Percentiles rank a stretch among this genome's conserved stretches.
Conservation (phyloP, 2,888 invertebrate genomes). For the Poecilus cupreus region DNA sequence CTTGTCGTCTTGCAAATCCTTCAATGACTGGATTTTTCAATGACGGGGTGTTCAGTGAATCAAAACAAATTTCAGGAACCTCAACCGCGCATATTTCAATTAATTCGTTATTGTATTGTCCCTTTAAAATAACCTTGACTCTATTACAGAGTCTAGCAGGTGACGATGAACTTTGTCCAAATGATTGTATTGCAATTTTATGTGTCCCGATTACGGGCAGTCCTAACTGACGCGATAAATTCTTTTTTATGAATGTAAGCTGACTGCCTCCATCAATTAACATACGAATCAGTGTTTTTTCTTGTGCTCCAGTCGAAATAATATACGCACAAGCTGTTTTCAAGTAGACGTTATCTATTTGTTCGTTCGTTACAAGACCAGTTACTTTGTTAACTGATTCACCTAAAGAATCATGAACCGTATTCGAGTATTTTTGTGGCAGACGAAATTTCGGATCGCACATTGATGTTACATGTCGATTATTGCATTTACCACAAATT, state of each 20-base stretch:
- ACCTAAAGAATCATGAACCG: neutral
- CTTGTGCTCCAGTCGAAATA: no score
- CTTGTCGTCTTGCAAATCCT: neutral
- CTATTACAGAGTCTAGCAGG: neutral
- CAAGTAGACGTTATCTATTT: neutral
- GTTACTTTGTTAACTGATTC: neutral
- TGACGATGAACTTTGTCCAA: neutral
- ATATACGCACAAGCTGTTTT: no score
- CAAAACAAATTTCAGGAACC: conserved; percentile 22
- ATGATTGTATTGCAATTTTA: conserved; percentile 15
- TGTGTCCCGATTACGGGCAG: neutral
- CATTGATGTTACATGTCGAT: neutral
- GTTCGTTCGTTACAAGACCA: neutral
- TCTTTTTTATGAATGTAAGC: no score
- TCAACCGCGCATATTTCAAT: neutral
- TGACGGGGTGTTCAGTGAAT: neutral
- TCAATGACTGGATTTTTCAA: neutral
- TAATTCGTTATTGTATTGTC: neutral
- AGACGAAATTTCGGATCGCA: neutral
- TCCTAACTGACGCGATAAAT: no score
- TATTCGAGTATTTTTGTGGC: no score
- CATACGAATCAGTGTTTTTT: neutral
- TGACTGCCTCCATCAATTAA: conserved; percentile 44
- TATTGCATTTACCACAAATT: neutral
- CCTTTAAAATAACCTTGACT: neutral